Percentiles rank a stretch among this genome's conserved stretches.
These are phyloP conservation scores for Lepidochitona cinerea DNA, from an alignment of 2,888 invertebrate genomes.

Conservation along the genomic window DNA sequence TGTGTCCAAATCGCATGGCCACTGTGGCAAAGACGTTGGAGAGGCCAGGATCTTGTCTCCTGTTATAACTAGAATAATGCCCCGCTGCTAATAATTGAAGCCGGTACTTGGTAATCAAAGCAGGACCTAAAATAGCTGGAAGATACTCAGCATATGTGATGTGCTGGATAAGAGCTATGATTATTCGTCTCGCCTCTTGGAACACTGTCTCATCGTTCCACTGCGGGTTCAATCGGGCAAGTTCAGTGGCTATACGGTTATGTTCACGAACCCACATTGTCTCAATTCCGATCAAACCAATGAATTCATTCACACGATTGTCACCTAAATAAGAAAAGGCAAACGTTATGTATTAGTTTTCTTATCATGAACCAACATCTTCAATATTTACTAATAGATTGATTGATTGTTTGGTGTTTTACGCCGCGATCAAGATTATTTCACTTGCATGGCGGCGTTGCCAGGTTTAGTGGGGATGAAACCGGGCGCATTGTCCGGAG, in stretches of 20 bases:
- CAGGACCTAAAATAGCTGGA: background rate
- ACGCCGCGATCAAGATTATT: no score
- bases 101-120: background rate
- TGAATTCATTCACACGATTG: background rate
- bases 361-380: no score
- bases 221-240: background rate
- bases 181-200: background rate
- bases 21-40: background rate
- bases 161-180: background rate
- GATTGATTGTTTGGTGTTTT: no score
- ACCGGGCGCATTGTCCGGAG: no score
- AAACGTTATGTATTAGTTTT: no score
- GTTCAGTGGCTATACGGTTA: slow-evolving; percentile 2
- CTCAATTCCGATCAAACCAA: background rate
- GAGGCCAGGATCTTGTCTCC: background rate
- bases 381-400: no score
- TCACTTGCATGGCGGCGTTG: no score
- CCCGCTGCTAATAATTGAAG: background rate
- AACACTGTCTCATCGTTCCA: slow-evolving; percentile 2
- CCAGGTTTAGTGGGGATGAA: no score
- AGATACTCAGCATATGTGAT: background rate
- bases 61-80: background rate
- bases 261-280: background rate
- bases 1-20: slow-evolving; percentile 5
- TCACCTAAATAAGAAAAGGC: no score